Evolutionary conservation across 2,888 invertebrate species (phyloP), one percentile per base, ranked within the genome.

Genomic region (Lepidonotus clava): DNA sequence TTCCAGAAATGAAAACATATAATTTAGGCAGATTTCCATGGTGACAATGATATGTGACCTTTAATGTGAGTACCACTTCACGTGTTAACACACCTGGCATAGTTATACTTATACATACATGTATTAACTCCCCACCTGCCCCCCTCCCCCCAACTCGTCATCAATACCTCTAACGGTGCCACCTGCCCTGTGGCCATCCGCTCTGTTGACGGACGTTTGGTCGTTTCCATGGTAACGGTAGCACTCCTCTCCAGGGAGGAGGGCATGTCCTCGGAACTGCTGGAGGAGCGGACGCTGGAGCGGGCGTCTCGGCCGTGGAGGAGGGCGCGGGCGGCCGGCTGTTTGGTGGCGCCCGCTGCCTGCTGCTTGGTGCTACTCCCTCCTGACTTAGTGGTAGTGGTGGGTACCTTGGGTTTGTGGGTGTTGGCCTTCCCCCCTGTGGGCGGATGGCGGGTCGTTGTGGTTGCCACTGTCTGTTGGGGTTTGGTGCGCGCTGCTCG

Each of bases 141-240:
- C n/a, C n/a, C n/a, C n/a, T n/a, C n/a, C n/a, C n/a, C n/a, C n/a
- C n/a, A n/a, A n/a, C n/a, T n/a, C n/a, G n/a, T n/a, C n/a, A n/a
- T n/a, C 24, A 28, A 61, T 28, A 32, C 24, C 28, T 28, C 28
- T 1, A 0, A 24, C 24, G 5, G 11, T 28, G 5, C 28, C 61
- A 2, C 28, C 14, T 11, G 28, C 28, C n/a, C 61, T 14, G 28
- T 32, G 28, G 4, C 61, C 28, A 4, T n/a, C n/a, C 53, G 21
- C 1, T 18, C 1, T 8, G 4, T 4, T 11, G 53, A 53, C 4
- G 6, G 2, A 53, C 53, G 24, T 28, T 61, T 61, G 24, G 11
- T 61, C 4, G 61, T 28, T 61, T 61, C 61, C 61, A 61, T 61
- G 61, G 61, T 61, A 61, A 61, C 61, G 28, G 61, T 61, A 14